These are phyloP conservation scores for Panthera tigris DNA, from an alignment of 2,113 vertebrate species.

Conservation along the genomic window DNA sequence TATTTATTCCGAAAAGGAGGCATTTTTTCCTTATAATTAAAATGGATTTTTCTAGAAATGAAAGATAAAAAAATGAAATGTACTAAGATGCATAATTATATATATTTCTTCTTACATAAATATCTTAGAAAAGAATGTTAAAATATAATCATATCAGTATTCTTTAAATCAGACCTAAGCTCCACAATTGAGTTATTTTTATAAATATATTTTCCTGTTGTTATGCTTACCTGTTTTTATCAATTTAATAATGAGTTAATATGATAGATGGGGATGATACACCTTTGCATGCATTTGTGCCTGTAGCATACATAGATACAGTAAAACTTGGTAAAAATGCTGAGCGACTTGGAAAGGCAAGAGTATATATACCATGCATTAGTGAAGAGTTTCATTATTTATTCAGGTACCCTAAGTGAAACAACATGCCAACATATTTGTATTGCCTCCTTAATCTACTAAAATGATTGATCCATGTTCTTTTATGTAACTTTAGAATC, in stretches of 20 bases:
- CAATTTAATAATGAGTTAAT: constrained; percentile 20
- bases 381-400: constrained; percentile 87
- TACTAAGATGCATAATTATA: background rate
- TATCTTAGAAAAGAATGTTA: background rate
- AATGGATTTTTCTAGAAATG: background rate
- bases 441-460: constrained; percentile 87
- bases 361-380: constrained; percentile 79
- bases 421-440: constrained; percentile 85
- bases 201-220: constrained; percentile 36
- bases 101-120: background rate
- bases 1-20: constrained; percentile 55
- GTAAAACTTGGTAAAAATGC: constrained; percentile 56
- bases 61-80: constrained; percentile 21
- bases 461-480: constrained; percentile 87
- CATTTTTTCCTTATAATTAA: constrained; percentile 14
- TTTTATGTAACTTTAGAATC: constrained; percentile 88
- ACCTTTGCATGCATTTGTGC: constrained; percentile 71
- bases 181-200: constrained; percentile 45
- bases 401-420: constrained; percentile 89
- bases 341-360: constrained; percentile 73
- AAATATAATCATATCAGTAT: background rate
- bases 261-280: background rate
- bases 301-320: constrained; percentile 48
- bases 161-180: constrained; percentile 29
- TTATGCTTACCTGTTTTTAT: background rate